These are phyloP conservation scores for Xanthia icteritia DNA, from an alignment of 2,888 invertebrate species.

Conservation along the genomic window DNA sequence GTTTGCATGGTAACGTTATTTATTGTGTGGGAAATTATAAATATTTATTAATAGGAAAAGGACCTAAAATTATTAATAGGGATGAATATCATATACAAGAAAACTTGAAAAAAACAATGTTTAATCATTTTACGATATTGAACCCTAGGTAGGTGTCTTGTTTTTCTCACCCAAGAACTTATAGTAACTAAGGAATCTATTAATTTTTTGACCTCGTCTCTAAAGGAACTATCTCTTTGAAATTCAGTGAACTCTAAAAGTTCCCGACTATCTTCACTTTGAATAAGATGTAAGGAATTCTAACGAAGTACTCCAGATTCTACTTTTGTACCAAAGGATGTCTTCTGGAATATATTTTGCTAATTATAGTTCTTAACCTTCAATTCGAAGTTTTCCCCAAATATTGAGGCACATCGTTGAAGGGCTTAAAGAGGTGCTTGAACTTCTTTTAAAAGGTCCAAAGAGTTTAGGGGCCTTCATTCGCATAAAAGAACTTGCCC, in stretches of 20 bases:
- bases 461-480: constrained; percentile 32
- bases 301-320: constrained; percentile 62
- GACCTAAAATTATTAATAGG: not conserved
- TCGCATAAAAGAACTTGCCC: constrained; percentile 19
- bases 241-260: constrained; percentile 68
- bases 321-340: constrained; percentile 40
- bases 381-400: constrained; percentile 19
- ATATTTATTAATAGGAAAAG: not conserved
- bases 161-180: not conserved
- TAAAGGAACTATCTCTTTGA: constrained; percentile 63
- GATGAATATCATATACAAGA: not conserved
- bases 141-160: not conserved
- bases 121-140: not conserved
- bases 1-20: no score
- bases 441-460: constrained; percentile 35
- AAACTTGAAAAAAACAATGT: not conserved
- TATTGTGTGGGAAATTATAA: not conserved
- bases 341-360: constrained; percentile 50
- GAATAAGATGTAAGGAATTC: constrained; percentile 66
- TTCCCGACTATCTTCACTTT: constrained; percentile 62
- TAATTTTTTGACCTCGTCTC: constrained; percentile 21
- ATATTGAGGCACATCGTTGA: constrained; percentile 22
- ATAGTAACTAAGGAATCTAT: not conserved
- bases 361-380: constrained; percentile 35
- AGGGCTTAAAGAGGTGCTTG: constrained; percentile 17